phyloP scores from a whole-genome alignment of 2,113 vertebrate species.

The Thomomys bottae region DNA sequence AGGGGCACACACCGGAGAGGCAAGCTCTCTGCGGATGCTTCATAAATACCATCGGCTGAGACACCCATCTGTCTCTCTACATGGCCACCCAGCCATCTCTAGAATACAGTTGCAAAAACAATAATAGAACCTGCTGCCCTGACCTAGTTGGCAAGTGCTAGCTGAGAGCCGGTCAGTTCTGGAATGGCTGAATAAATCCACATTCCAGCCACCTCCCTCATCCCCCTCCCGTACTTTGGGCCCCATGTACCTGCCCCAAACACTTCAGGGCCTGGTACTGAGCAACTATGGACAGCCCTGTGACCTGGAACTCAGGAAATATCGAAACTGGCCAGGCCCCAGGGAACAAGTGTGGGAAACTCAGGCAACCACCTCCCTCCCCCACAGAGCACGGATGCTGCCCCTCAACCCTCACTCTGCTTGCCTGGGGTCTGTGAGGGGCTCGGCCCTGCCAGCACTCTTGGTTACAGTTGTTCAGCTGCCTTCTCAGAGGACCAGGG shows the following conservation, averaged over 20 bases:
- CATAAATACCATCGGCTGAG: background rate
- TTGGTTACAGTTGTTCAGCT: background rate
- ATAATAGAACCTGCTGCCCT: background rate
- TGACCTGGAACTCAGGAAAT: background rate
- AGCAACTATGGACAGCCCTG: no score
- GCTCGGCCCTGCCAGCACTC: background rate
- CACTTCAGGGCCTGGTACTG: no score
- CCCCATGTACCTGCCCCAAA: accelerated
- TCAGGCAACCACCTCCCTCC: accelerated
- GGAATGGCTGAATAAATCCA: background rate
- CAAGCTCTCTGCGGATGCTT: background rate
- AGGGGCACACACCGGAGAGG: background rate
- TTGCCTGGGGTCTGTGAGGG: background rate
- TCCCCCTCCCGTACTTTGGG: accelerated
- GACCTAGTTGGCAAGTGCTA: background rate
- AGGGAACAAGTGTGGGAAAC: background rate
- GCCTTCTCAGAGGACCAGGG: background rate
- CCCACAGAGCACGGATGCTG: no score
- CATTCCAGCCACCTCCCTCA: accelerated
- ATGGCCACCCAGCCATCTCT: accelerated
- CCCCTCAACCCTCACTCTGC: accelerated
- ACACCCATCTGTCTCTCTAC: accelerated
- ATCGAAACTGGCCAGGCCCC: background rate
- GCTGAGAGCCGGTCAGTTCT: background rate
- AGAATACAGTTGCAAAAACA: background rate